Conservation (phyloP, 1,140 invertebrate species). For the Penaeus indicus region DNA sequence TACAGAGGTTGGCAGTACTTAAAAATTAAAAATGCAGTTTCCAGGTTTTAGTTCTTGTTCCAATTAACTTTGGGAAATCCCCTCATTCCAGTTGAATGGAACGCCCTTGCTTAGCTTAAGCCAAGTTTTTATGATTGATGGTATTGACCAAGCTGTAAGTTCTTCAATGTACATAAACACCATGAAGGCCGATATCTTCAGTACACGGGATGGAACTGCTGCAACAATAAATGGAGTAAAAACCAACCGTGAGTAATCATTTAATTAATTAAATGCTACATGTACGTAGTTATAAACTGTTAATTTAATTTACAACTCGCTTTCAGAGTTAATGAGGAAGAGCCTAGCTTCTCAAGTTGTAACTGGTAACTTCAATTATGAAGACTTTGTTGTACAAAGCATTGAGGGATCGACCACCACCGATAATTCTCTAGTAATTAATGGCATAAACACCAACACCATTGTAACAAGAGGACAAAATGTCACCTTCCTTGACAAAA, state of each 20-base stretch:
- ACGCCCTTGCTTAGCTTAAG: neutral
- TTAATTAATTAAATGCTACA: too few relatives aligned
- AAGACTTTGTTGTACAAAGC: neutral
- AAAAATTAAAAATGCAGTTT: neutral
- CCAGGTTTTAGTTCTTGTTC: too few relatives aligned
- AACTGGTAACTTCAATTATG: neutral
- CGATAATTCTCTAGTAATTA: neutral
- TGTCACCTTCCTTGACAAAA: conserved; percentile 25
- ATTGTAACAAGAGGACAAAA: neutral
- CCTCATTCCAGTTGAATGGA: conserved; percentile 22
- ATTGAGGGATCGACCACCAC: neutral
- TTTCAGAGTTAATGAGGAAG: conserved; percentile 28
- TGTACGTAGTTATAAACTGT: too few relatives aligned
- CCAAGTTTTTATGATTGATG: conserved; percentile 17
- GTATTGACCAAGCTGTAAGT: neutral
- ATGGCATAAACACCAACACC: conserved; percentile 26
- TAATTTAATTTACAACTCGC: too few relatives aligned
- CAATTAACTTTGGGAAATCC: neutral
- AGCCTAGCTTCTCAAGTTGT: conserved; percentile 15
- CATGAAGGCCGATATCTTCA: neutral
- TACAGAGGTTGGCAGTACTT: neutral
- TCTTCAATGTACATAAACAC: neutral
- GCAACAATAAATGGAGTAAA: conserved; percentile 16
- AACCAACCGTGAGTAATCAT: neutral
- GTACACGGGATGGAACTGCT: neutral